A percentile compares a stretch with the other conserved stretches of the same genome.
These are phyloP conservation scores for Cryptosula pallasiana DNA, from an alignment of 2,888 invertebrate genomes.

Conservation along the genomic window DNA sequence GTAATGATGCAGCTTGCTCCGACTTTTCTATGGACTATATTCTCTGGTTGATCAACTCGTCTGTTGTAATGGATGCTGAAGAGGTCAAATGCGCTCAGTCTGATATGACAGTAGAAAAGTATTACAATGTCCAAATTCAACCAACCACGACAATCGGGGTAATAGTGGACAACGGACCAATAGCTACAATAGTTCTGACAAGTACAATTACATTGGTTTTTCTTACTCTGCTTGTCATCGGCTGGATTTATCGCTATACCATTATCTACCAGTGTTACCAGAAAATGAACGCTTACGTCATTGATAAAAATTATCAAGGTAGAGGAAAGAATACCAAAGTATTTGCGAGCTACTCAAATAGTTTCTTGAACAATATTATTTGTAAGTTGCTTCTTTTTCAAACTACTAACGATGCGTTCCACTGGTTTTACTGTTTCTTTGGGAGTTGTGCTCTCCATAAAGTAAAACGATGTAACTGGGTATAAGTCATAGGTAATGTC, in stretches of 20 bases:
- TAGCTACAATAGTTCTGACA: background rate
- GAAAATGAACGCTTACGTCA: background rate
- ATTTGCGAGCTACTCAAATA: background rate
- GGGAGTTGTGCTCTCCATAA: no score
- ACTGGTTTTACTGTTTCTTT: no score
- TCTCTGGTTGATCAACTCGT: background rate
- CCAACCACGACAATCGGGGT: background rate
- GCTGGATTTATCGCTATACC: background rate
- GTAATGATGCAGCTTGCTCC: background rate
- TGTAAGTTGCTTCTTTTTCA: background rate
- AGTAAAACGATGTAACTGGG: no score
- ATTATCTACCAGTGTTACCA: background rate
- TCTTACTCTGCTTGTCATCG: background rate
- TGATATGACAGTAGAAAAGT: background rate
- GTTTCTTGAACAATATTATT: background rate
- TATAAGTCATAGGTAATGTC: no score
- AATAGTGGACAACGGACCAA: background rate
- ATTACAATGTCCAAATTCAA: background rate
- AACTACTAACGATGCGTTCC: background rate
- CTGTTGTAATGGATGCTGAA: background rate
- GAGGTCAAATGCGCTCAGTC: background rate
- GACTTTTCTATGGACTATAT: background rate
- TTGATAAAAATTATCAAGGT: background rate
- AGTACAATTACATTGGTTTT: background rate
- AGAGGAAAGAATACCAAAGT: background rate